These are phyloP conservation scores for Furcifer pardalis DNA, from an alignment of 2,797 vertebrate species.

Conservation along the genomic window DNA sequence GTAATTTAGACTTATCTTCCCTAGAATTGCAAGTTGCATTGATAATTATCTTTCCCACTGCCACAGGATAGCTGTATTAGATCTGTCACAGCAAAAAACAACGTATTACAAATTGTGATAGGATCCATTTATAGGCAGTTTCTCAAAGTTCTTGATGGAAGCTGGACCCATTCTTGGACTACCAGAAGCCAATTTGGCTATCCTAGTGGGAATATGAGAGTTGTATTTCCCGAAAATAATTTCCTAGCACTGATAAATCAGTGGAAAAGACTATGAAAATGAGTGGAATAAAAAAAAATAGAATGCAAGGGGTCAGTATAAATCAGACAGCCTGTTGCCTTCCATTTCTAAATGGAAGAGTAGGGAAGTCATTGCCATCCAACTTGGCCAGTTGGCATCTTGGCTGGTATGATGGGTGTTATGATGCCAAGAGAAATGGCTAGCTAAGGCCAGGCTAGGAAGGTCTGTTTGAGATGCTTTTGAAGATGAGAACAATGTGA, in stretches of 20 bases:
- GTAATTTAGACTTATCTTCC: neutral
- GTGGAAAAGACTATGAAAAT: neutral
- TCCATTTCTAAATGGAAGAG: neutral
- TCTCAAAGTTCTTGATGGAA: too few relatives aligned
- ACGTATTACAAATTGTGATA: neutral
- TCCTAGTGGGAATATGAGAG: neutral
- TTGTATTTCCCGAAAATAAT: neutral
- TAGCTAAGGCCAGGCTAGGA: too few relatives aligned
- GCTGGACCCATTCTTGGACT: neutral
- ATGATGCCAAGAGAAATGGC: neutral
- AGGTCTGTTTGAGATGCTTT: neutral
- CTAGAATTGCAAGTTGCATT: fast-evolving
- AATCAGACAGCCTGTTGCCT: neutral
- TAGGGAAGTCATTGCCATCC: neutral
- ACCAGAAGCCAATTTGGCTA: too few relatives aligned
- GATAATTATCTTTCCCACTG: neutral
- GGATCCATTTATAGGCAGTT: neutral
- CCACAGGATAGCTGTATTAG: neutral
- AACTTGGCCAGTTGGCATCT: neutral
- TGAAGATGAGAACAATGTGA: neutral
- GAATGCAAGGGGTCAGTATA: neutral
- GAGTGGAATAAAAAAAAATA: neutral
- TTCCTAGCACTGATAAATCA: too few relatives aligned
- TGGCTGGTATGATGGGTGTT: neutral
- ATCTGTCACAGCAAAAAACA: neutral